phyloP scores from a whole-genome alignment of 1,140 invertebrate species.

The Atopsyche davidsoni region DNA sequence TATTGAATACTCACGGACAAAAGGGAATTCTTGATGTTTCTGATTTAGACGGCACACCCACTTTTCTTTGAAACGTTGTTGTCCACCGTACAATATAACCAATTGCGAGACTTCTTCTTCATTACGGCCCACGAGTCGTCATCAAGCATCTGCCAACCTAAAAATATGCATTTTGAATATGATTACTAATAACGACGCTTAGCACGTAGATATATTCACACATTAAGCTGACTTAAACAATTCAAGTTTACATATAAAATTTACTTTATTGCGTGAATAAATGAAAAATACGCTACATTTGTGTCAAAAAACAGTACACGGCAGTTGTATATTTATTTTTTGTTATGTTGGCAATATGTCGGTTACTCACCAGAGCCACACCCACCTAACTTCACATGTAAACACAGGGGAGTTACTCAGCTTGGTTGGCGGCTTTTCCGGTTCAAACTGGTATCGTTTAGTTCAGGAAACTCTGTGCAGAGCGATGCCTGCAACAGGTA shows the following conservation, averaged over 20 bases:
- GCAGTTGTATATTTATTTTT: neutral
- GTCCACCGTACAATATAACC: conserved; percentile 14
- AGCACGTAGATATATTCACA: too few species aligned
- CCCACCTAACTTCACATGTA: conserved; percentile 23
- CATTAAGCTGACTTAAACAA: too few species aligned
- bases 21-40: neutral
- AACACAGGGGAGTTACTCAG: conserved; percentile 4
- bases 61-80: conserved; percentile 15
- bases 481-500: too few species aligned
- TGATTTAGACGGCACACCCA: conserved; percentile 14
- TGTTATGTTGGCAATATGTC: neutral
- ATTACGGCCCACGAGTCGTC: conserved; percentile 19
- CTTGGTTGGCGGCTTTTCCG: conserved; percentile 11
- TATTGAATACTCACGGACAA: neutral
- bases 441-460: conserved; percentile 14
- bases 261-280: neutral
- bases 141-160: conserved; percentile 12
- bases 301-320: conserved; percentile 1
- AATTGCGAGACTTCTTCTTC: conserved; percentile 8
- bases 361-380: conserved; percentile 10
- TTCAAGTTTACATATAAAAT: neutral
- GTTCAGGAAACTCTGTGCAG: too few species aligned
- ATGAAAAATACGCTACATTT: neutral
- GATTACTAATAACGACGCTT: too few species aligned
- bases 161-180: neutral